Conservation (phyloP, 1,140 invertebrate species). For the Drosophila rufa region DNA sequence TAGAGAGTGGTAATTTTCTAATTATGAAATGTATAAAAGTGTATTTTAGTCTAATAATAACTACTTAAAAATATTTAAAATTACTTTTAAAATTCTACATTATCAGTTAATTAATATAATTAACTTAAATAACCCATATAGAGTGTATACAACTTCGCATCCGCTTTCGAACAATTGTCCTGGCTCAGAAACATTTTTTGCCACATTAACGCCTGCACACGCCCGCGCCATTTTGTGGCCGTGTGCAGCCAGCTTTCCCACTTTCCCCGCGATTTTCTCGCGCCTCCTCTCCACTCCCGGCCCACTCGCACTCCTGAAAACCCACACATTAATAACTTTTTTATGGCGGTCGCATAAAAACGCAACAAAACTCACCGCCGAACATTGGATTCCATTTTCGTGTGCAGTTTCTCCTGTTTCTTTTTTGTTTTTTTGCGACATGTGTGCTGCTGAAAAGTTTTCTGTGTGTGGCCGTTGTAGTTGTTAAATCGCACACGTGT, state of each 20-base stretch:
- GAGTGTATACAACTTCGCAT: neutral
- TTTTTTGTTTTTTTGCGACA: conserved; percentile 12
- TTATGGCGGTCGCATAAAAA: conserved; percentile 77
- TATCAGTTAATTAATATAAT: neutral
- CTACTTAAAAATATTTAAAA: neutral
- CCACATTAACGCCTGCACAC: conserved; percentile 81
- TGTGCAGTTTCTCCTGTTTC: conserved; percentile 34
- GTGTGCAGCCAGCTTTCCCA: conserved; percentile 41
- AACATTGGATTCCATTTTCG: conserved; percentile 71
- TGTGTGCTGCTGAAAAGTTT: conserved; percentile 45
- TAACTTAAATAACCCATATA: neutral
- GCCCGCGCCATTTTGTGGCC: conserved; percentile 71
- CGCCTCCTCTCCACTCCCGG: neutral
- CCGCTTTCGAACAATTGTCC: neutral
- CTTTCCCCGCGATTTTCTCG: neutral
- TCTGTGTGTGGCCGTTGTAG: conserved; percentile 61
- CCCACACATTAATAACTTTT: conserved; percentile 78
- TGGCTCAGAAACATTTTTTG: conserved; percentile 71
- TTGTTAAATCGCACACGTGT: conserved; percentile 82
- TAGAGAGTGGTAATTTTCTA: too few relatives aligned
- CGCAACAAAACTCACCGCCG: conserved; percentile 74
- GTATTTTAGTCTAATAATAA: too few relatives aligned
- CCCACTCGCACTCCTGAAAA: conserved; percentile 9
- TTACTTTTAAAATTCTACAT: neutral
- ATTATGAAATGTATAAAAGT: too few relatives aligned